Evolutionary conservation across 64 coral and sea anemone species (phyloP).

Genomic region (Porites australiensis): DNA sequence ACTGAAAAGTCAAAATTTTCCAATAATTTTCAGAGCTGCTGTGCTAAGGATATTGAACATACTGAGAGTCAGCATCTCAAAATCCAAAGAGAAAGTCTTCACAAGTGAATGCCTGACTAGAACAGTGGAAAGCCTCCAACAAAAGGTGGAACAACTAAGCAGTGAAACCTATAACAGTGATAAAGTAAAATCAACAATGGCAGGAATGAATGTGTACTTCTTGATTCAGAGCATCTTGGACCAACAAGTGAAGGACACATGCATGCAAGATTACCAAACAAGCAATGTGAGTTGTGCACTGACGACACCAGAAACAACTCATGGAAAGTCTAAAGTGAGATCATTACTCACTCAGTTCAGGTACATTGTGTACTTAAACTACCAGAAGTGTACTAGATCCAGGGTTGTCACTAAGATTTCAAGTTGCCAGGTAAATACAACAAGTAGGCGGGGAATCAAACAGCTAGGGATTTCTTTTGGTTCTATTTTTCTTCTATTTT

Average conservation of each 20-base stretch:
- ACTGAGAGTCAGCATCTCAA: constrained; percentile 34
- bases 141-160: constrained; percentile 22
- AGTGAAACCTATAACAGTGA: constrained; percentile 18
- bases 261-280: constrained; percentile 18
- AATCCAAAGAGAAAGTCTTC: constrained; percentile 37
- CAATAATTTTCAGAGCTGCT: constrained; percentile 35
- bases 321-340: constrained; percentile 61
- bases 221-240: constrained; percentile 81
- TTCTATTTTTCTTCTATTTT: no score
- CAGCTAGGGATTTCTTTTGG: no score
- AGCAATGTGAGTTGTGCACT: constrained; percentile 63
- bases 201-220: constrained; percentile 59
- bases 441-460: no score
- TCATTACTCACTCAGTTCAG: constrained; percentile 85
- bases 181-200: constrained; percentile 53
- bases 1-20: no score
- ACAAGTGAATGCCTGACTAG: constrained; percentile 27
- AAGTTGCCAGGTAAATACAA: no score
- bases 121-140: constrained; percentile 53
- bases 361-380: constrained; percentile 29
- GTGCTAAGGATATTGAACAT: constrained; percentile 29
- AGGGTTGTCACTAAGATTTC: no score
- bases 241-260: constrained; percentile 64
- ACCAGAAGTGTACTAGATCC: no score
- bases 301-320: constrained; percentile 64